Percentiles rank a stretch among this genome's conserved stretches.
These are phyloP conservation scores for Steatocranus sp. DNA, from an alignment of 2,797 vertebrate genomes.

Conservation along the genomic window DNA sequence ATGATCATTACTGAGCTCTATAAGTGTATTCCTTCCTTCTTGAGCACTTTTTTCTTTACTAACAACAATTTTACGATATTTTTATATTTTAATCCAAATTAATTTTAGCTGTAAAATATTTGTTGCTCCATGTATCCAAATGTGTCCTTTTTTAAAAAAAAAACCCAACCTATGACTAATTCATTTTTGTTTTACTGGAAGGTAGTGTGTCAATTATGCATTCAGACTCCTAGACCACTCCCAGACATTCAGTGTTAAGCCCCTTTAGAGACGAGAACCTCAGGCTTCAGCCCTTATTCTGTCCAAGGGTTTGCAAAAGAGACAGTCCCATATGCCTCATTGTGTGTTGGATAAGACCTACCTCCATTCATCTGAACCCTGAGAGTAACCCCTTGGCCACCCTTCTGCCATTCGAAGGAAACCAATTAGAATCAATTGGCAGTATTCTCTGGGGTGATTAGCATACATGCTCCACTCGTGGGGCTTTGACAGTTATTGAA, in stretches of 20 bases:
- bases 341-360: conserved; percentile 58
- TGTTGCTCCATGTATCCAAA: not conserved
- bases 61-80: not conserved
- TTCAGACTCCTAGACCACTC: conserved; percentile 23
- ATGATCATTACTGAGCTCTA: not conserved
- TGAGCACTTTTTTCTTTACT: not conserved
- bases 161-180: conserved; percentile 42
- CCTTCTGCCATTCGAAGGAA: conserved; percentile 54
- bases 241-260: conserved; percentile 30
- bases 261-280: conserved; percentile 38
- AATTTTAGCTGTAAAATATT: not conserved
- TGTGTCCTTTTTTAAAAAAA: not conserved
- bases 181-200: conserved; percentile 37
- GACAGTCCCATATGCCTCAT: conserved; percentile 65
- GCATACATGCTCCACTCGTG: conserved; percentile 58
- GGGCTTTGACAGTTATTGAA: conserved; percentile 60
- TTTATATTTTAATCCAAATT: not conserved
- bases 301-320: conserved; percentile 50
- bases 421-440: conserved; percentile 72
- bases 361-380: conserved; percentile 51
- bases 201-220: conserved; percentile 33
- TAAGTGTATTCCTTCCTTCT: not conserved
- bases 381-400: conserved; percentile 48
- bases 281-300: conserved; percentile 41
- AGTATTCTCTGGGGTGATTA: conserved; percentile 68